These are phyloP conservation scores for Brachionus rubens DNA, from an alignment of 1,140 invertebrate genomes.

Conservation along the genomic window DNA sequence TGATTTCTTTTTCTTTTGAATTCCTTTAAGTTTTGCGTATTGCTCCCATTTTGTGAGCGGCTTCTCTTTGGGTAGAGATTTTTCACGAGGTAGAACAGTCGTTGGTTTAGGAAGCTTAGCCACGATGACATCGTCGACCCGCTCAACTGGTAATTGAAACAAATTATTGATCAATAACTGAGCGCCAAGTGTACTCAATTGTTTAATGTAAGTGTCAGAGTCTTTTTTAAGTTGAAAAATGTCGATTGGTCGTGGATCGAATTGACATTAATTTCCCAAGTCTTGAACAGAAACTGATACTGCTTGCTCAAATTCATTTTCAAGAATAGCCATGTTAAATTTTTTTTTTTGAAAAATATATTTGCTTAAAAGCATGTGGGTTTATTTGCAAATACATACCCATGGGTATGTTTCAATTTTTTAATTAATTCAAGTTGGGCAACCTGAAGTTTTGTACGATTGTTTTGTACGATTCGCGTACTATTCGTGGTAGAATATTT, in stretches of 20 bases:
- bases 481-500: too few species aligned
- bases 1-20: slow-evolving; percentile 75
- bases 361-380: too few species aligned
- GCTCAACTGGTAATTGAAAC: slow-evolving; percentile 61
- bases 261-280: slow-evolving; percentile 60
- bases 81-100: slow-evolving; percentile 73
- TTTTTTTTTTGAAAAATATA: too few species aligned
- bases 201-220: slow-evolving; percentile 68
- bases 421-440: too few species aligned
- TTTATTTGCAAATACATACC: too few species aligned
- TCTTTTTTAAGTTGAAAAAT: slow-evolving; percentile 57
- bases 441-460: too few species aligned
- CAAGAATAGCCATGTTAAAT: neutral
- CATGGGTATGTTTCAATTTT: too few species aligned
- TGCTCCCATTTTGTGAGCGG: slow-evolving; percentile 88
- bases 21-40: slow-evolving; percentile 89
- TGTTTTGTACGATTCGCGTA: too few species aligned
- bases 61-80: slow-evolving; percentile 79
- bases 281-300: slow-evolving; percentile 54
- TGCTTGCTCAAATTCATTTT: neutral
- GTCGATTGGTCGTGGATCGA: slow-evolving; percentile 60
- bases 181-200: slow-evolving; percentile 75
- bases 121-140: slow-evolving; percentile 53
- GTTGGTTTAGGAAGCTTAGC: slow-evolving; percentile 66
- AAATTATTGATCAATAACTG: slow-evolving; percentile 82